These are phyloP conservation scores for Rhincodon typus DNA, from an alignment of 2,797 vertebrate species.

Conservation along the genomic window DNA sequence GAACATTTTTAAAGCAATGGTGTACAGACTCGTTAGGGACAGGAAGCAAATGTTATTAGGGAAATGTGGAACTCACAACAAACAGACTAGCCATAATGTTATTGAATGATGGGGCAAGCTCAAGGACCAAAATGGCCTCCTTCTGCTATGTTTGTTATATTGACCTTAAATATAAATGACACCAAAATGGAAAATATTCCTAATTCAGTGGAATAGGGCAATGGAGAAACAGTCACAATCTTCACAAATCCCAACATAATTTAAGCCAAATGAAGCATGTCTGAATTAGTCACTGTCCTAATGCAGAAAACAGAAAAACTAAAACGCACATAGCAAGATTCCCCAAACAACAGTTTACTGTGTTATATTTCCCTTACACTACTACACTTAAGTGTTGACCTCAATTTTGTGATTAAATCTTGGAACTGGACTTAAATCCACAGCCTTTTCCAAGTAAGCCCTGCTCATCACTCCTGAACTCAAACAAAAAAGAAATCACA, in stretches of 20 bases:
- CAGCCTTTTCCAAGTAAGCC: not conserved
- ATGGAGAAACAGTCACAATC: not conserved
- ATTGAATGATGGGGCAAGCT: too few relatives aligned
- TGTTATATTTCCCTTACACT: not conserved
- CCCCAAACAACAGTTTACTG: not conserved
- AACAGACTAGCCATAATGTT: too few relatives aligned
- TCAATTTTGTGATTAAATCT: not conserved
- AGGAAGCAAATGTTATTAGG: too few relatives aligned
- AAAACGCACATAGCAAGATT: not conserved
- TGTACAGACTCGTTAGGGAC: too few relatives aligned
- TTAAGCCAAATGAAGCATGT: not conserved
- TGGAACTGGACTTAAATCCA: not conserved
- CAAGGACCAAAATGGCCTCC: too few relatives aligned
- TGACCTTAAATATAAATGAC: not conserved
- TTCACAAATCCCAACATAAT: not conserved
- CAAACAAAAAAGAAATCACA: not conserved
- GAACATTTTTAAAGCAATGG: too few relatives aligned
- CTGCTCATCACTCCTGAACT: not conserved
- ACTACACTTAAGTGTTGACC: not conserved
- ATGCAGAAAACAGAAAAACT: not conserved
- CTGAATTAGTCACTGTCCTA: not conserved
- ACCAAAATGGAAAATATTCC: not conserved
- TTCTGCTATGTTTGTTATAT: not conserved
- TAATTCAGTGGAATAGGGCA: not conserved
- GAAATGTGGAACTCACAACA: too few relatives aligned